phyloP scores from a whole-genome alignment of 30 jellyfish, hydroid and myxozoan species.

The Mastigias papua region DNA sequence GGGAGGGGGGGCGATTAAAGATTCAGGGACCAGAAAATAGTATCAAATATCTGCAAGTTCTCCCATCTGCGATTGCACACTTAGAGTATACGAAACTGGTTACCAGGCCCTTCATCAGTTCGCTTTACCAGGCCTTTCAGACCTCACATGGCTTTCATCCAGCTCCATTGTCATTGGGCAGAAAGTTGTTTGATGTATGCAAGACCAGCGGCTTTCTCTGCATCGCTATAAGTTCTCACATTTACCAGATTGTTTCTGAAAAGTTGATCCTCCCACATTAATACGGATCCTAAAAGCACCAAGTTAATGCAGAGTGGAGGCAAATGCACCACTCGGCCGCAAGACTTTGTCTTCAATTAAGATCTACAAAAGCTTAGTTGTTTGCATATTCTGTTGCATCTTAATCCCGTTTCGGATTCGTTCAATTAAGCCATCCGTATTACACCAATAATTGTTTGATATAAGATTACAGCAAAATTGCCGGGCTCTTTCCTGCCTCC shows the following conservation, averaged over 20 bases:
- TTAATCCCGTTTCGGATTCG: slow-evolving; percentile 7
- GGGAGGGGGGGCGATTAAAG: too few species aligned
- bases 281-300: neutral
- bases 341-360: neutral
- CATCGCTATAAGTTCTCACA: neutral
- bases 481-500: slow-evolving; percentile 7
- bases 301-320: neutral
- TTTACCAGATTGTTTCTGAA: neutral
- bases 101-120: neutral
- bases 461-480: neutral
- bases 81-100: neutral
- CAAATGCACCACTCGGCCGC: neutral
- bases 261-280: neutral
- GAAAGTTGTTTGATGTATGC: neutral
- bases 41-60: too few species aligned
- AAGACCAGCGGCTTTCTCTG: neutral
- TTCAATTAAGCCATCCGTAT: neutral
- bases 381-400: neutral
- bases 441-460: neutral
- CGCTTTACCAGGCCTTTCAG: neutral
- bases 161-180: neutral
- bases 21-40: too few species aligned
- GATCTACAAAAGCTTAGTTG: neutral
- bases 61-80: too few species aligned
- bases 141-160: neutral